These are phyloP conservation scores for Clarias macrocephalus DNA, from an alignment of 2,113 vertebrate species.

Conservation along the genomic window DNA sequence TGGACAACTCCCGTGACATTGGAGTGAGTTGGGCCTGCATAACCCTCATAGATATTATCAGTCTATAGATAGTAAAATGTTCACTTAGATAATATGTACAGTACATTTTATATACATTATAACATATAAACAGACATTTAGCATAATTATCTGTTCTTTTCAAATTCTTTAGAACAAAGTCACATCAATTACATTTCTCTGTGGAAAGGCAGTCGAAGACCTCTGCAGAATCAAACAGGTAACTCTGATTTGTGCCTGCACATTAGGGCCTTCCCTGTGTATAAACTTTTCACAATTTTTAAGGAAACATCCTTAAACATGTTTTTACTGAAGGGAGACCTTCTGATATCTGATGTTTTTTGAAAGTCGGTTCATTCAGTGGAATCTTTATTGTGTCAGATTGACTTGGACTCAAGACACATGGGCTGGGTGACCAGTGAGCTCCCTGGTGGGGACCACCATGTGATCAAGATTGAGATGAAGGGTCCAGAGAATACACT, in stretches of 20 bases:
- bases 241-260: constrained; percentile 16
- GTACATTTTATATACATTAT: neutral
- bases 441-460: constrained; percentile 91
- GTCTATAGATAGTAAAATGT: neutral
- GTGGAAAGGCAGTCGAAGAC: constrained; percentile 93
- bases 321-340: neutral
- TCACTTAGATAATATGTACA: neutral
- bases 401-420: constrained; percentile 95
- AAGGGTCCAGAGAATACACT: constrained; percentile 98
- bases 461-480: constrained; percentile 95
- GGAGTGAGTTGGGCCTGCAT: constrained; percentile 79
- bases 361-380: neutral
- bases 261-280: neutral
- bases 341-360: neutral
- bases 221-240: constrained; percentile 99
- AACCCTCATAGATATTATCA: neutral
- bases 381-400: constrained; percentile 66
- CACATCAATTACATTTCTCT: constrained; percentile 94
- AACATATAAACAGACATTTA: neutral
- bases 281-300: neutral
- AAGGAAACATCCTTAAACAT: neutral
- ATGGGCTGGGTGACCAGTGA: constrained; percentile 99
- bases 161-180: constrained; percentile 89
- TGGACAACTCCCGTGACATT: constrained; percentile 97
- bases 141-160: constrained; percentile 21